Evolutionary conservation across 2,113 vertebrate species (phyloP), one percentile per base, ranked within the genome.

Genomic region (Podarcis cretensis): DNA sequence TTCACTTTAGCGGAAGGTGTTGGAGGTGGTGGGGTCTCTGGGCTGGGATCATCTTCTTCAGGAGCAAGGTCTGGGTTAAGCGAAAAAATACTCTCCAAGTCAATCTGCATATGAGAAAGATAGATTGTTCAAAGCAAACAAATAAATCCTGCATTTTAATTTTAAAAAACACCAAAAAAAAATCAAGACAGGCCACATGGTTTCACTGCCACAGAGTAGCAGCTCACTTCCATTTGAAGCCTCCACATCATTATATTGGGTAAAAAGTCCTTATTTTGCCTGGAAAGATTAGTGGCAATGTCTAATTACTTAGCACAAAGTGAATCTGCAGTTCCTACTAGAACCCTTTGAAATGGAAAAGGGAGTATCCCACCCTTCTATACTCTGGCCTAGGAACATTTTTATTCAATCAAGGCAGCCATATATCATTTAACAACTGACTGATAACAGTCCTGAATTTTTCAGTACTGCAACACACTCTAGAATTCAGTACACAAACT

Each of bases 11-110:
- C 92, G 68, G 96, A 96, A 16, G 94, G 95, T 83, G 97, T 94
- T 76, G 98, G 96, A 90, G 98, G 98, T 90, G 98, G 98, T 85
- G 97, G 97, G 66, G 97, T 97, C 92, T 98, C 99, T 6, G 98
- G 97, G 91, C 97, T 97, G 78, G 98, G 98, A 69, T 98, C 97
- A 93, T 99, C 99, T 93, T 99, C 99, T 92, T 99, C 98, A 25
- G 98, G 98, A 84, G 95, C 98, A 87, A 99, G 96, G 87, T 99
- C 98, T 81, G 98, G 98, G 93, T 99, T 99, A 96, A 99, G 98
- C 86, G 98, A 97, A 95, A 99, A 99, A 96, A 99, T 96, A 94
- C 98, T 99, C 91, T 99, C 99, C 95, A 99, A 95, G 93, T 99
- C 99, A 96, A 99, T 99, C 99, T 99, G 95, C 94, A 86, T 86